A percentile compares a stretch with the other conserved stretches of the same genome.
Conservation (phyloP, 2,888 invertebrate genomes). For the Habrosyne pyritoides region DNA sequence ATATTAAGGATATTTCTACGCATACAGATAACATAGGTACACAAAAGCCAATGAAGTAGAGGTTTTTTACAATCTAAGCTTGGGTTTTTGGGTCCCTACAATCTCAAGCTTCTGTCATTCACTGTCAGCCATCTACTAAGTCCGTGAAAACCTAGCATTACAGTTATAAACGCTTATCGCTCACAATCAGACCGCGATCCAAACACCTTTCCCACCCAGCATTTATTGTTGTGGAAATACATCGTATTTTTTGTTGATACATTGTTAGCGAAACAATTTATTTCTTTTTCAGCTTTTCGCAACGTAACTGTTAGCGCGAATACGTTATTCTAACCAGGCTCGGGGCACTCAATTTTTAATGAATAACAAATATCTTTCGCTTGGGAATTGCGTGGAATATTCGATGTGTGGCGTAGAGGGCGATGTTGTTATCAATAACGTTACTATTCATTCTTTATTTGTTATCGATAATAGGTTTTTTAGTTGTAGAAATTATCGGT, state of each 20-base stretch:
- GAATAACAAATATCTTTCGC: slow-evolving; percentile 1
- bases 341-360: not conserved
- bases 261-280: not conserved
- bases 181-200: not conserved
- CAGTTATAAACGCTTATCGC: not conserved
- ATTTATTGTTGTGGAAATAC: not conserved
- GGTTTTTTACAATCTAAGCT: no score
- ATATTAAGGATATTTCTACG: no score
- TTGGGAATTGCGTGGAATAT: not conserved
- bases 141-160: no score
- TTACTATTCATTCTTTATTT: not conserved
- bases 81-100: no score
- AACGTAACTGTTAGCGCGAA: not conserved
- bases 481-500: no score
- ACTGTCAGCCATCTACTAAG: no score
- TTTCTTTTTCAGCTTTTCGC: slow-evolving; percentile 1
- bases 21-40: no score
- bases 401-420: not conserved
- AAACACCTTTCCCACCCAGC: not conserved
- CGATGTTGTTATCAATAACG: not conserved
- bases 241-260: slow-evolving; percentile 2
- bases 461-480: no score
- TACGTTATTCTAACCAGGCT: not conserved
- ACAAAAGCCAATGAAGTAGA: no score
- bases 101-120: no score